Percentiles rank a stretch among this genome's conserved stretches.
phyloP scores from a whole-genome alignment of 1,140 invertebrate genomes.

The Aphidius ervi region DNA sequence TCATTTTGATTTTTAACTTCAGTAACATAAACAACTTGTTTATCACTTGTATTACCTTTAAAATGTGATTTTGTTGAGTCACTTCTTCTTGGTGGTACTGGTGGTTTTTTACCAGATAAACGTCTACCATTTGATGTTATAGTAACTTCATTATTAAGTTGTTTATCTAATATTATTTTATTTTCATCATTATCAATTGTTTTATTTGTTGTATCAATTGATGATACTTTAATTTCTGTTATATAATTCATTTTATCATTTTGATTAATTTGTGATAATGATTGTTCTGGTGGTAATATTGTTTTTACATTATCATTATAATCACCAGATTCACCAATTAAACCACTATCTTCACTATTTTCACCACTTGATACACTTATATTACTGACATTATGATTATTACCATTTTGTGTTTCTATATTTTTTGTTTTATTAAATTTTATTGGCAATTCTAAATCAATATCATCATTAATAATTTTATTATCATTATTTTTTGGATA shows the following conservation, averaged over 20 bases:
- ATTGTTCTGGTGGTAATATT: constrained; percentile 46
- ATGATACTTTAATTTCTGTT: constrained; percentile 53
- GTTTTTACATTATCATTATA: constrained; percentile 37
- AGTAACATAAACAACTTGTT: constrained; percentile 48
- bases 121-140: constrained; percentile 45
- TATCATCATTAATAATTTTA: constrained; percentile 31
- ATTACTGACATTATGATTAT: constrained; percentile 46
- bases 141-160: constrained; percentile 29
- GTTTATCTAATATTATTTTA: constrained; percentile 33
- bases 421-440: constrained; percentile 39
- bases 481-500: neutral
- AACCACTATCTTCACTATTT: constrained; percentile 46
- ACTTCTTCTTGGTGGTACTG: constrained; percentile 45
- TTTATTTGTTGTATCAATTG: constrained; percentile 23
- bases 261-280: constrained; percentile 34
- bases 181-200: constrained; percentile 26
- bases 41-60: constrained; percentile 33
- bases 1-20: constrained; percentile 28
- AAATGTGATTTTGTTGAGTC: constrained; percentile 33
- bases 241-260: constrained; percentile 50
- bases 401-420: constrained; percentile 25
- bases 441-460: constrained; percentile 41
- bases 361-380: constrained; percentile 47
- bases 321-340: constrained; percentile 41
- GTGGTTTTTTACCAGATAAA: constrained; percentile 42